A percentile compares a stretch with the other conserved stretches of the same genome.
These are phyloP conservation scores for Drosophila rufa DNA, from an alignment of 1,140 invertebrate species.

Conservation along the genomic window DNA sequence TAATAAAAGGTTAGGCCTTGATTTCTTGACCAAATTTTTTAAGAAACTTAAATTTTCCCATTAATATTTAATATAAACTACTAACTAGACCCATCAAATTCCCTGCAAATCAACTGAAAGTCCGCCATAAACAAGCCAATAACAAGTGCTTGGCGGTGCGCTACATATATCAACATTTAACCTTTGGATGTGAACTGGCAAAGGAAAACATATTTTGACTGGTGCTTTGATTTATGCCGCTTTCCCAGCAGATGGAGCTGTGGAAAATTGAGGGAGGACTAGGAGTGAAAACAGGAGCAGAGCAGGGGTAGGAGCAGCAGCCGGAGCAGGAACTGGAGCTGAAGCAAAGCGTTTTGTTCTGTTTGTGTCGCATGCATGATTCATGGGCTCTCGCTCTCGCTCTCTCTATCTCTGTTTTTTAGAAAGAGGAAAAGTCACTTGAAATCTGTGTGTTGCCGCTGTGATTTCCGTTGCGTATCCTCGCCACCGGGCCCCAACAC, in stretches of 20 bases:
- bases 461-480: constrained; percentile 67
- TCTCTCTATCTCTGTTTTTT: constrained; percentile 32
- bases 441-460: constrained; percentile 65
- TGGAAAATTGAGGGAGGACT: background rate
- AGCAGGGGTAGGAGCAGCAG: background rate
- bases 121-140: constrained; percentile 38
- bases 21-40: background rate
- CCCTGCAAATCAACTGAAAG: constrained; percentile 14
- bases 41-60: background rate
- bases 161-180: constrained; percentile 44
- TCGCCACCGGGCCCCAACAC: background rate
- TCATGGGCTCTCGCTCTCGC: constrained; percentile 51
- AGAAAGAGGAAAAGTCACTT: constrained; percentile 64
- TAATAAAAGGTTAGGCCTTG: background rate
- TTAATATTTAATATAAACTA: background rate
- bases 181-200: constrained; percentile 42
- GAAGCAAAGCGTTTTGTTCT: constrained; percentile 60
- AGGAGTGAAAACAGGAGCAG: background rate
- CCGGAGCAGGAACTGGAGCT: background rate
- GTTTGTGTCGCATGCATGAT: constrained; percentile 78
- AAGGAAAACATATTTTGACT: constrained; percentile 80
- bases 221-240: constrained; percentile 75
- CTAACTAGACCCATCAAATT: background rate
- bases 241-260: constrained; percentile 9
- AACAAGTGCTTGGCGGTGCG: constrained; percentile 23